Conservation (phyloP, 1,140 invertebrate genomes). For the Papilio aristodemus region DNA sequence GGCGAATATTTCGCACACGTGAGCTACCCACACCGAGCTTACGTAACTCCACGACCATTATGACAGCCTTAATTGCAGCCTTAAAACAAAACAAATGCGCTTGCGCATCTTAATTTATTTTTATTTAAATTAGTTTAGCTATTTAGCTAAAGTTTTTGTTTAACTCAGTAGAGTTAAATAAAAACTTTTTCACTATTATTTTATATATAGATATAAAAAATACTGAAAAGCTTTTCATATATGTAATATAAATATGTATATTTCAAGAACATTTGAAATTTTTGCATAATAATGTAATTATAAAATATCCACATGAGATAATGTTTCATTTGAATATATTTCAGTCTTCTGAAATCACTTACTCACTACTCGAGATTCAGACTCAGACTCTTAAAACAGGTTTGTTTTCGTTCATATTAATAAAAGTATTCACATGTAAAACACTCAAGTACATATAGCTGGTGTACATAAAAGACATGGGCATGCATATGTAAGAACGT, state of each 20-base stretch:
- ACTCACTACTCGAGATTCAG: too few species aligned
- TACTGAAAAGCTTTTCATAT: not conserved
- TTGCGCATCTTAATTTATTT: not conserved
- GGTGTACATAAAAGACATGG: slow-evolving; percentile 45
- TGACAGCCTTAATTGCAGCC: slow-evolving; percentile 26
- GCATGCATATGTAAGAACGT: slow-evolving; percentile 48
- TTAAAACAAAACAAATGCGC: not conserved
- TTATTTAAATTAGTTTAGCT: too few species aligned
- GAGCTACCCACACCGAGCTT: slow-evolving; percentile 55
- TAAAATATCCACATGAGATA: not conserved
- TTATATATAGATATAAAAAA: too few species aligned
- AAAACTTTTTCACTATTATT: too few species aligned
- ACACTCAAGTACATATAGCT: not conserved
- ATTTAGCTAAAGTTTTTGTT: too few species aligned
- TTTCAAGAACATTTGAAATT: not conserved
- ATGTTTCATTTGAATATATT: too few species aligned
- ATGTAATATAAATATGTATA: not conserved
- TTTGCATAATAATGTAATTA: not conserved
- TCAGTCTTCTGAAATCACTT: not conserved
- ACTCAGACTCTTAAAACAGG: not conserved
- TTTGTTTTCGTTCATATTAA: slow-evolving; percentile 11
- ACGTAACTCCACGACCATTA: slow-evolving; percentile 56
- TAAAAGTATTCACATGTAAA: slow-evolving; percentile 15
- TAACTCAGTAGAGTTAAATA: too few species aligned
- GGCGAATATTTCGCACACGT: slow-evolving; percentile 63